phyloP scores from a whole-genome alignment of 30 jellyfish, hydroid and myxozoan species.

The Chironex yamaguchii region DNA sequence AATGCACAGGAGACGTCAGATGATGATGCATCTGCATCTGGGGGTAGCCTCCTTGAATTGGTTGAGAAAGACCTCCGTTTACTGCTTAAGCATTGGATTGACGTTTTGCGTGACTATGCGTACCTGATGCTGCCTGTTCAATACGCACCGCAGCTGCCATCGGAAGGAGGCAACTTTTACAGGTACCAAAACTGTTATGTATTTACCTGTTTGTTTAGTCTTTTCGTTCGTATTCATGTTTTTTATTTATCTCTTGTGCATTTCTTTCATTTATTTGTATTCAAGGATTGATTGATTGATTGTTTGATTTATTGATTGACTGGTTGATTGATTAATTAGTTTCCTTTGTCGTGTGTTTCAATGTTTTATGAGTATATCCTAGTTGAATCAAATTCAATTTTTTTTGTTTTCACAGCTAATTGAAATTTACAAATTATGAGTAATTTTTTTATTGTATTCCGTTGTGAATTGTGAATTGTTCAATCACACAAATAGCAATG shows the following conservation, averaged over 20 bases:
- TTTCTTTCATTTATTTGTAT: neutral
- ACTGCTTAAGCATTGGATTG: conserved; percentile 90
- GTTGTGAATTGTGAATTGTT: no score
- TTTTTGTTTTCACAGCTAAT: no score
- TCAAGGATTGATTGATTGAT: neutral
- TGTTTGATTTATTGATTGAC: no score
- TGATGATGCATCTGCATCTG: neutral
- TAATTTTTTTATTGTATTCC: no score
- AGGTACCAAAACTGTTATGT: conserved; percentile 71
- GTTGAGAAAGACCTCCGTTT: conserved; percentile 78
- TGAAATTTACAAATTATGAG: no score
- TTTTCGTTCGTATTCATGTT: neutral
- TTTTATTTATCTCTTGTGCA: neutral
- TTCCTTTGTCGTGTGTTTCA: no score
- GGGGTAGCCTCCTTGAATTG: conserved; percentile 81
- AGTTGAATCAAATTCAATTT: no score
- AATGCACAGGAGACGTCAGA: conserved; percentile 48
- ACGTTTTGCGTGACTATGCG: conserved; percentile 81
- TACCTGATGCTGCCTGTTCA: conserved; percentile 82
- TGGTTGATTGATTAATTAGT: no score
- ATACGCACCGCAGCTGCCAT: conserved; percentile 86
- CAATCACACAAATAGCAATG: no score
- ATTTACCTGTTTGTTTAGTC: neutral
- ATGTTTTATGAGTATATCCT: no score
- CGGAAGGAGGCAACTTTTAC: conserved; percentile 84